Conservation (phyloP, 1,140 invertebrate species). For the Dolichoris vasculosae region DNA sequence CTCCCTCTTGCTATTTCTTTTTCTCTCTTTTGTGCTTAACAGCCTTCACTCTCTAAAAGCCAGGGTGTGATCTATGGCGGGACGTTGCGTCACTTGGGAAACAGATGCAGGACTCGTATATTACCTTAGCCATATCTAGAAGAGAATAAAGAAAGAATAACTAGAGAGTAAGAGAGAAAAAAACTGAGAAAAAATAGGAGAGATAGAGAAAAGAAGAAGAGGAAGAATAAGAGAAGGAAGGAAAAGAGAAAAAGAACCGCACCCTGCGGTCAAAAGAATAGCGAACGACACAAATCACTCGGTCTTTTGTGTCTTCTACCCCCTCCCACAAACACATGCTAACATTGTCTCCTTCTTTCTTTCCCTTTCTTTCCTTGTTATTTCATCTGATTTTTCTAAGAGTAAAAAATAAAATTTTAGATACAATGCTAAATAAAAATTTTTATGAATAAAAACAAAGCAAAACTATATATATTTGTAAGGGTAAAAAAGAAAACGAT, state of each 20-base stretch:
- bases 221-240: slow-evolving; percentile 50
- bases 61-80: slow-evolving; percentile 73
- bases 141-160: slow-evolving; percentile 54
- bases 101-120: slow-evolving; percentile 76
- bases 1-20: slow-evolving; percentile 30
- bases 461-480: background rate
- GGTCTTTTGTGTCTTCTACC: slow-evolving; percentile 64
- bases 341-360: slow-evolving; percentile 29
- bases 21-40: slow-evolving; percentile 61
- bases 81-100: slow-evolving; percentile 74
- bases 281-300: slow-evolving; percentile 72
- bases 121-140: slow-evolving; percentile 71
- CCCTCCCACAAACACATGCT: background rate
- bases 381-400: slow-evolving; percentile 40
- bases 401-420: slow-evolving; percentile 42
- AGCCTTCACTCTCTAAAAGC: slow-evolving; percentile 73
- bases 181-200: slow-evolving; percentile 13
- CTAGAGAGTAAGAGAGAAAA: slow-evolving; percentile 39
- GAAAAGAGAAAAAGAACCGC: slow-evolving; percentile 52
- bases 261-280: slow-evolving; percentile 66
- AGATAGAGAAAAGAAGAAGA: slow-evolving; percentile 18
- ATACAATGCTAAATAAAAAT: background rate
- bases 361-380: slow-evolving; percentile 1
- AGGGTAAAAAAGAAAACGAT: background rate
- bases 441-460: slow-evolving; percentile 1